Percentiles rank a stretch among this genome's conserved stretches.
Conservation (phyloP, 2,888 invertebrate species). For the Epistrophella euchroma region DNA sequence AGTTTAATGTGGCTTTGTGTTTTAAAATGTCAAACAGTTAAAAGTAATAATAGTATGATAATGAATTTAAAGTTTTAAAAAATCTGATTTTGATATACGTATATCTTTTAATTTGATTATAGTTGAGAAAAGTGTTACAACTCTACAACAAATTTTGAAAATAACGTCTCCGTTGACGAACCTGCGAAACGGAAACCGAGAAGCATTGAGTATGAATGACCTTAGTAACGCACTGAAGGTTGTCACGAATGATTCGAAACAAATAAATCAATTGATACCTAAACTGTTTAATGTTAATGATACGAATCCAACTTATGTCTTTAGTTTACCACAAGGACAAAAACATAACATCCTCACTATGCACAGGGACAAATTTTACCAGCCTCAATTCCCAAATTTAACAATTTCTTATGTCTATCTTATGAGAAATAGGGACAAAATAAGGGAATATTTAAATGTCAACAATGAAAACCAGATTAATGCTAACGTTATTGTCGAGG, state of each 20-base stretch:
- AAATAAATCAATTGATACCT: constrained; percentile 78
- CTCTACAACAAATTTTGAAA: constrained; percentile 7
- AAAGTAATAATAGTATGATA: constrained; percentile 31
- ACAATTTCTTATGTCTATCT: constrained; percentile 76
- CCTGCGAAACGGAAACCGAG: neutral
- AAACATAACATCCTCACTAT: constrained; percentile 77
- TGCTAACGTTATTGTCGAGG: neutral
- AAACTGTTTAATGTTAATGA: constrained; percentile 80
- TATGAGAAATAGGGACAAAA: constrained; percentile 47
- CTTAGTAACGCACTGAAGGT: constrained; percentile 80
- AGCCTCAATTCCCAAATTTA: constrained; percentile 82
- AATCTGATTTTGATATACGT: neutral
- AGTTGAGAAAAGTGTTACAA: constrained; percentile 32
- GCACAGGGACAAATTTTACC: constrained; percentile 80
- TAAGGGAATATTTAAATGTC: neutral
- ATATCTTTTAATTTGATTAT: constrained; percentile 17
- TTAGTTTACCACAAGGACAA: constrained; percentile 78
- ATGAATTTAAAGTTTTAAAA: neutral
- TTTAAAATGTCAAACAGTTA: constrained; percentile 7
- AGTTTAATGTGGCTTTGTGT: constrained; percentile 24
- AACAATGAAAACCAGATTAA: neutral
- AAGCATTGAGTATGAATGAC: constrained; percentile 77
- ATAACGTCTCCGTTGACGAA: neutral
- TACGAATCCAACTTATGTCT: constrained; percentile 79
- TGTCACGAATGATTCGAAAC: constrained; percentile 79